Evolutionary conservation across 64 coral and sea anemone genomes (phyloP), one percentile per base, ranked within the genome.

Genomic region (Acropora yongei): DNA sequence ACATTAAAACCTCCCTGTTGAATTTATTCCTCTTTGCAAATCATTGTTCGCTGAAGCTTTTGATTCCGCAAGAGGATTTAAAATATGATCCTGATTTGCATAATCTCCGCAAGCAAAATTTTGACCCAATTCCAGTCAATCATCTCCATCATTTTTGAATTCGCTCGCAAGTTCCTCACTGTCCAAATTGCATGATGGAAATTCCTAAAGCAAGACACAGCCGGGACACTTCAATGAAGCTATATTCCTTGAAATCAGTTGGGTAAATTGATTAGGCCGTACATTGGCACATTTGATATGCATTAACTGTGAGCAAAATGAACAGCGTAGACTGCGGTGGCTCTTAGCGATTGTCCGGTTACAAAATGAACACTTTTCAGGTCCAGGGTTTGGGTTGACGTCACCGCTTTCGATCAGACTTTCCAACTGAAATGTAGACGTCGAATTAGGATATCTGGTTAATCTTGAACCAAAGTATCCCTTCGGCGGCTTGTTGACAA

Each of bases 281-380:
- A 77, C 74, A 77, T 77, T 77, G 41, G 30, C 74, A 44, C 74
- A 77, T 77, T 77, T 77, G 41, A 77, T 77, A 12, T 77, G 43
- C 74, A 47, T 44, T 47, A 77, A 77, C 7, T 44, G 40, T 43
- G 40, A 40, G 41, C 74, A 77, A 43, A 14, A 77, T 45, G 74
- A 77, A 55, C 41, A 77, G 41, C 41, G 39, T 12, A 44, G 74
- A 44, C 74, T 0, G 74, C 74, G 0, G 41, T 76, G 74, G 74
- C 41, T 0, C 43, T 40, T 76, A 41, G 30, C 74, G 74, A 76
- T 43, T 76, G 74, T 76, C 74, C 74, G 74, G 74, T 43, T 76
- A 43, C 74, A 44, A 76, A 43, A 76, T 76, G 74, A 5, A 42
- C 74, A 76, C 74, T 4, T 55, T 55, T 55, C 51, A 55, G 51